Percentiles rank a stretch among this genome's conserved stretches.
Evolutionary conservation across 1,140 invertebrate genomes (phyloP).

Genomic region (Drosophila obscura): DNA sequence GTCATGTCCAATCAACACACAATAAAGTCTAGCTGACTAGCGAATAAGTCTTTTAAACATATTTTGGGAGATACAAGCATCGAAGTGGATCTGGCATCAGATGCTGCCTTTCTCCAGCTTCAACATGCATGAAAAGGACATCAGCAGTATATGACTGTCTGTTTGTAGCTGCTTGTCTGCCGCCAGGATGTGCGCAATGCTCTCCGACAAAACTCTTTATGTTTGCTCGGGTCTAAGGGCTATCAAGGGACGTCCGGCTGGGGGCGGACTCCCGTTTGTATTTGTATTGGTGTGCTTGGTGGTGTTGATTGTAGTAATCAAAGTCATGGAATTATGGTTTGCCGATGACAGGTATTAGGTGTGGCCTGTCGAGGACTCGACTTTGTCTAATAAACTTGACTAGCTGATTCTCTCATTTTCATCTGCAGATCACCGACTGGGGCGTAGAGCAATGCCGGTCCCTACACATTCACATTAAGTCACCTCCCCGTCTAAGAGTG

Average conservation of each 20-base stretch:
- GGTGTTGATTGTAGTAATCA: constrained; percentile 42
- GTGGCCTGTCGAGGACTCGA: background rate
- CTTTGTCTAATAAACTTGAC: constrained; percentile 16
- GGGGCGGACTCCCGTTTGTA: background rate
- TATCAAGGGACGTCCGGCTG: constrained; percentile 13
- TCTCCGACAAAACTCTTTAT: constrained; percentile 29
- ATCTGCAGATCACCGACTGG: constrained; percentile 87
- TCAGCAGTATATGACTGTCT: background rate
- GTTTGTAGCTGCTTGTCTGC: background rate
- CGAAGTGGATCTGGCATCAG: constrained; percentile 22
- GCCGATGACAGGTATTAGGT: constrained; percentile 8
- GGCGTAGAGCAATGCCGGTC: constrained; percentile 90
- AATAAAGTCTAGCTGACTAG: constrained; percentile 36
- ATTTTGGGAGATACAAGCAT: constrained; percentile 16
- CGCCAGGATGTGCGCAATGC: constrained; percentile 26
- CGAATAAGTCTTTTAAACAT: constrained; percentile 63
- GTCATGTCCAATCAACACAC: constrained; percentile 68
- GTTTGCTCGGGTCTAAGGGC: constrained; percentile 13
- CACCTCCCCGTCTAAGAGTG: constrained; percentile 88
- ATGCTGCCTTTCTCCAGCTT: constrained; percentile 26
- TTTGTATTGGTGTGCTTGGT: no score
- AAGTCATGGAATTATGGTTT: constrained; percentile 8
- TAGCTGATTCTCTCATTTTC: background rate
- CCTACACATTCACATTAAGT: constrained; percentile 87
- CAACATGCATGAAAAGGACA: constrained; percentile 40